Evolutionary conservation across 2,797 vertebrate species (phyloP), one percentile per base, ranked within the genome.

Genomic region (Cetoscarus ocellatus): DNA sequence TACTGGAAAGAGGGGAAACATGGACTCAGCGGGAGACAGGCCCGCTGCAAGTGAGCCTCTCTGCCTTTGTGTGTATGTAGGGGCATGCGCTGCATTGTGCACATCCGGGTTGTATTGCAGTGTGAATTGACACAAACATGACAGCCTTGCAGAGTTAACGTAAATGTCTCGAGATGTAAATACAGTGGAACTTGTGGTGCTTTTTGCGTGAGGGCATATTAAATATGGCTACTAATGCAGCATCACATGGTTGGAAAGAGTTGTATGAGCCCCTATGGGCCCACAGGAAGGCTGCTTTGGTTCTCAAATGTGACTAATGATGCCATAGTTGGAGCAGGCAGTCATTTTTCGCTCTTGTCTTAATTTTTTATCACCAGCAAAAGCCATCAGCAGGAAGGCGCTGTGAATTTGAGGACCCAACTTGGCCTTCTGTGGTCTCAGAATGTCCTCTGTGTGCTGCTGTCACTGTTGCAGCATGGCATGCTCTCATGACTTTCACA

Each of bases 391-490:
- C 38, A 50, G 50, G 40, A 71, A 34, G 8, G 17, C 48, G 40
- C 27, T 39, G 36, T 59, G 62, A 67, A 67, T 67, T 19, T 35
- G 17, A 61, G 50, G 48, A 17, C n/a, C 38, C 51, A 13, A 40
- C 11, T 36, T 48, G 35, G 42, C 40, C 12, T 19, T 12, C 43
- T 42, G 19, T 77, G 48, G 35, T 44, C 38, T 51, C 43, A 8
- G 3, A 54, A 59, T 72, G 66, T 73, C 59, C 50, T 61, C 53
- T 12, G 54, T 59, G 54, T 71, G 17, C 57, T 64, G 44, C 18
- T 60, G 61, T 60, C 35, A n/a, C 60, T 69, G 1, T 74, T 69
- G 50, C 64, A 51, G 40, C 49, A 50, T 42, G 42, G 8, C 35
- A 0, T 77, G 50, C 61, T 66, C 36, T 71, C n/a, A 40, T 1